These are phyloP conservation scores for Babyrousa celebensis DNA, from an alignment of 2,797 vertebrate genomes.

Conservation along the genomic window DNA sequence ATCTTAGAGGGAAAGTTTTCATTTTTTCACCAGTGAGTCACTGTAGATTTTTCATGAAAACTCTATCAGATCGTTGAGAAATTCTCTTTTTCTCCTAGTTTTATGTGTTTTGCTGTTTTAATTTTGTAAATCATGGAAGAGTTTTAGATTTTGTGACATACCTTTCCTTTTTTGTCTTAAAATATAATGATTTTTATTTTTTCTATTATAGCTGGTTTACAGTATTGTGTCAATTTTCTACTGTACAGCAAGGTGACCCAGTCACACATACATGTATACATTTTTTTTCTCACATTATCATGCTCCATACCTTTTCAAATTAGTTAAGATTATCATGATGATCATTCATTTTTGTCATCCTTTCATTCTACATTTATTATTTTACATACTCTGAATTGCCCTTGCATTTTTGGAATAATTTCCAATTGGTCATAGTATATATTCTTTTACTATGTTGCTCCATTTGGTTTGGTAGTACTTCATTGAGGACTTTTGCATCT, in stretches of 20 bases:
- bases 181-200: too few species aligned
- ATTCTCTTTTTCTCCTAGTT: not conserved
- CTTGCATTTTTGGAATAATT: not conserved
- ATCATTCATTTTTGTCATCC: not conserved
- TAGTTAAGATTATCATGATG: too few species aligned
- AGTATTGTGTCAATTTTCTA: too few species aligned
- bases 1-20: not conserved
- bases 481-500: not conserved
- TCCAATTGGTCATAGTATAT: not conserved
- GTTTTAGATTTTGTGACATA: not conserved
- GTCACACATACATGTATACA: too few species aligned
- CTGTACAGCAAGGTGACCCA: too few species aligned
- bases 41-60: not conserved
- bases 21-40: not conserved
- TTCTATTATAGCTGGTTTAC: too few species aligned
- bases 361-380: not conserved
- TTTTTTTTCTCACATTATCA: too few species aligned
- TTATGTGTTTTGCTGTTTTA: not conserved
- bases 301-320: too few species aligned
- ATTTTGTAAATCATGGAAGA: not conserved
- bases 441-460: not conserved
- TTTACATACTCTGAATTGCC: not conserved
- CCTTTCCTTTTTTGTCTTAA: not conserved
- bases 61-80: not conserved
- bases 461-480: not conserved